Conservation (phyloP, 2,113 vertebrate genomes). For the Leptobrachium ailaonicum region DNA sequence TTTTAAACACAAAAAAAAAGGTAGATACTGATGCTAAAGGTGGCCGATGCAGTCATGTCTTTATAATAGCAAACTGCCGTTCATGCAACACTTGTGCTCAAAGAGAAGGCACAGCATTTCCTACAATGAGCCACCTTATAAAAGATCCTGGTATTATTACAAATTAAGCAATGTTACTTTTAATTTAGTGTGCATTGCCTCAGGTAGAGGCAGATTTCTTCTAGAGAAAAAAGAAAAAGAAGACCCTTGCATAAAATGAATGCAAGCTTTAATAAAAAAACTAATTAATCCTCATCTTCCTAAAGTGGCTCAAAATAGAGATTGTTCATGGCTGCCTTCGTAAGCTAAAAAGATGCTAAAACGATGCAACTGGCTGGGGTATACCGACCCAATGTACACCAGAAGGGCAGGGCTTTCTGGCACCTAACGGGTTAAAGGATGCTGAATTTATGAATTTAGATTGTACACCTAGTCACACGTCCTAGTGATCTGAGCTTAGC, state of each 20-base stretch:
- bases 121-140: conserved; percentile 85
- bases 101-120: conserved; percentile 83
- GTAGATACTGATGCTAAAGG: conserved; percentile 81
- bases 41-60: conserved; percentile 77
- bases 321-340: conserved; percentile 86
- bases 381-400: neutral
- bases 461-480: conserved; percentile 83
- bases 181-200: conserved; percentile 77
- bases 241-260: conserved; percentile 76
- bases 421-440: conserved; percentile 65
- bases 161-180: conserved; percentile 73
- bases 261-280: conserved; percentile 71
- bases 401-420: neutral
- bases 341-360: conserved; percentile 84
- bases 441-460: conserved; percentile 80
- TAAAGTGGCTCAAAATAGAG: conserved; percentile 90
- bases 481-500: conserved; percentile 82
- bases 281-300: conserved; percentile 79
- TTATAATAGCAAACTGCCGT: conserved; percentile 86
- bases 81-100: conserved; percentile 89
- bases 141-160: conserved; percentile 74
- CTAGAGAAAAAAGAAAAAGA: conserved; percentile 88
- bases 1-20: conserved; percentile 87
- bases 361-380: conserved; percentile 85
- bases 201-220: conserved; percentile 76